A percentile compares a stretch with the other conserved stretches of the same genome.
These are phyloP conservation scores for Knipowitschia caucasica DNA, from an alignment of 2,797 vertebrate species.

Conservation along the genomic window DNA sequence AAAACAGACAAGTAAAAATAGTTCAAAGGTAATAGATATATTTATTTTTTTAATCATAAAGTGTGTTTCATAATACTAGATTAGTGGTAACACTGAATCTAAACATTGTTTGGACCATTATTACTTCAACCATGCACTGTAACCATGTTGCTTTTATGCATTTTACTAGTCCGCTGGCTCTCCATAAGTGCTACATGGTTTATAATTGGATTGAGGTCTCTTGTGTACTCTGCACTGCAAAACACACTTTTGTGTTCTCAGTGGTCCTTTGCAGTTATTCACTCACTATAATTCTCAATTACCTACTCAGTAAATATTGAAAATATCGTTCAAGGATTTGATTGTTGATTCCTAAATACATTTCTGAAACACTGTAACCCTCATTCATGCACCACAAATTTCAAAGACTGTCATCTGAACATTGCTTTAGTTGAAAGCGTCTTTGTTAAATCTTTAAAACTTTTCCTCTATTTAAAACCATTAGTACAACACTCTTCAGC, in stretches of 20 bases:
- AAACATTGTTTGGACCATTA: neutral
- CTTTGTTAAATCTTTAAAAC: too few relatives aligned
- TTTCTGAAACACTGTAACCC: too few relatives aligned
- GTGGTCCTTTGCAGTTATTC: slow-evolving; percentile 3
- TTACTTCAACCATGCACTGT: neutral
- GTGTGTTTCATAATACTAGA: too few relatives aligned
- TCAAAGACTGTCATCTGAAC: too few relatives aligned
- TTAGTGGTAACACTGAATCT: too few relatives aligned
- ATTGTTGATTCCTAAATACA: neutral
- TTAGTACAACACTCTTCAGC: too few relatives aligned
- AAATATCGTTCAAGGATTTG: slow-evolving; percentile 17
- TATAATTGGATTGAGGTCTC: neutral
- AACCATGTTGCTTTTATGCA: neutral
- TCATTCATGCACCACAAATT: too few relatives aligned
- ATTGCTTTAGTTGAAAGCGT: too few relatives aligned
- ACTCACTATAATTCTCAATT: neutral
- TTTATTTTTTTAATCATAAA: too few relatives aligned
- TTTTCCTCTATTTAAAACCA: too few relatives aligned
- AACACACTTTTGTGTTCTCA: neutral
- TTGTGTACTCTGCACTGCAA: neutral
- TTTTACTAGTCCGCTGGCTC: neutral
- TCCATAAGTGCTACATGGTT: neutral
- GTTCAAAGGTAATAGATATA: too few relatives aligned
- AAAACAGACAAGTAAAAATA: too few relatives aligned
- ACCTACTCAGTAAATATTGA: slow-evolving; percentile 1